A percentile compares a stretch with the other conserved stretches of the same genome.
phyloP scores from a whole-genome alignment of 1,140 invertebrate genomes.

The Rhizoglyphus robini region DNA sequence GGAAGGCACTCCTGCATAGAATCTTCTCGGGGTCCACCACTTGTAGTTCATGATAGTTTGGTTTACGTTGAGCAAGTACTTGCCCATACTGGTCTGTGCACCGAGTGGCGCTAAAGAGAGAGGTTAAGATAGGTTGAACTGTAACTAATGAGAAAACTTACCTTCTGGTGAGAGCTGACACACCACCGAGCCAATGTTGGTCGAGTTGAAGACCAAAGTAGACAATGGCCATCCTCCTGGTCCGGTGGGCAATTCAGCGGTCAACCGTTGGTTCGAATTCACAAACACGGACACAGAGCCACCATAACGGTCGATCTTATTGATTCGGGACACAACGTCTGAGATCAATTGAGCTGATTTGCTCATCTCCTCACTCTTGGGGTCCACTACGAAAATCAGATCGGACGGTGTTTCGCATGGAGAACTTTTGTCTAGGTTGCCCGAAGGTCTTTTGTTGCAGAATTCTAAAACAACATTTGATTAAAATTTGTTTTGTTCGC shows the following conservation, averaged over 20 bases:
- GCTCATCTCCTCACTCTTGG: neutral
- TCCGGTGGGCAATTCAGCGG: neutral
- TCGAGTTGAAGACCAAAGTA: neutral
- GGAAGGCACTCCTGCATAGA: neutral
- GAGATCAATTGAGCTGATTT: neutral
- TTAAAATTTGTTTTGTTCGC: neutral
- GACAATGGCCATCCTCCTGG: slow-evolving; percentile 11
- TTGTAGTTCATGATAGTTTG: slow-evolving; percentile 9
- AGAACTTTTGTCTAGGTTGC: slow-evolving; percentile 9
- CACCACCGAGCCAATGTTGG: neutral
- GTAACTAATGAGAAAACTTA: neutral
- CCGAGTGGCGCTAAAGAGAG: too few species aligned
- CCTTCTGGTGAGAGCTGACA: neutral
- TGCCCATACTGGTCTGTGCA: neutral
- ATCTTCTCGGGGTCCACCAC: slow-evolving; percentile 7
- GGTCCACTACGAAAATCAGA: slow-evolving; percentile 19
- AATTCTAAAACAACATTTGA: neutral
- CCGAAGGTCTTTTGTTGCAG: slow-evolving; percentile 1
- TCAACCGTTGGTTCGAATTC: neutral
- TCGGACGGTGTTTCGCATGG: slow-evolving; percentile 21
- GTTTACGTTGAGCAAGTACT: slow-evolving; percentile 3
- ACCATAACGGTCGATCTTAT: slow-evolving; percentile 10
- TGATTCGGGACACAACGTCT: neutral
- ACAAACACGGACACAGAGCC: slow-evolving; percentile 7
- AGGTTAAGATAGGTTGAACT: neutral